These are phyloP conservation scores for Gymnothorax reevesii DNA, from an alignment of 2,797 vertebrate species.

Conservation along the genomic window DNA sequence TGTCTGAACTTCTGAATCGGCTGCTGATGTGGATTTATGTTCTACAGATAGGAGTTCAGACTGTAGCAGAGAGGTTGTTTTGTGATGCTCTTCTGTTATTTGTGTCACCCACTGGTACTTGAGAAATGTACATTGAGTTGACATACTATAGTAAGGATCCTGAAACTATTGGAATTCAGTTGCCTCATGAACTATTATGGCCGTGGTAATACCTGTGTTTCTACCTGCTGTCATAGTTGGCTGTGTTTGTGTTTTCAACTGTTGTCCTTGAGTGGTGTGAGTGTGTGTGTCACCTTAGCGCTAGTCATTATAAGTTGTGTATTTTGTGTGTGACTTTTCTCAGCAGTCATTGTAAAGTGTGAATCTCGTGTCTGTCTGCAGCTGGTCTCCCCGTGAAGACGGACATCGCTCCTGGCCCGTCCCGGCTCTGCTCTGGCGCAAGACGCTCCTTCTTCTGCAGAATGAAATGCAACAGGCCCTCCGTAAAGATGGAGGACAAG, in stretches of 20 bases:
- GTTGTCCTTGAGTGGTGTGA: not conserved
- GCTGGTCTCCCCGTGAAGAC: conserved; percentile 86
- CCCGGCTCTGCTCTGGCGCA: conserved; percentile 83
- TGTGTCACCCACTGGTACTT: not conserved
- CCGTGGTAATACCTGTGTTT: not conserved
- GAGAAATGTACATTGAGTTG: not conserved
- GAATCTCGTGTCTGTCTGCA: conserved; percentile 51
- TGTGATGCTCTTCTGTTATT: not conserved
- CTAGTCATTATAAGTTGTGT: not conserved
- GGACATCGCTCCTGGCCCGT: conserved; percentile 75
- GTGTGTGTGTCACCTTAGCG: not conserved
- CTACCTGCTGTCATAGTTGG: not conserved
- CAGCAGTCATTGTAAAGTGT: not conserved
- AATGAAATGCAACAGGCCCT: conserved; percentile 98
- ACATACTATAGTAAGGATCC: not conserved
- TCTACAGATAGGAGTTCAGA: not conserved
- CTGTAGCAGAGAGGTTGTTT: not conserved
- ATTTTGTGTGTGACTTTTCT: no score
- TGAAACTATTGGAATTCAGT: not conserved
- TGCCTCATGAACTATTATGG: not conserved
- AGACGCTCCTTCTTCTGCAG: conserved; percentile 96
- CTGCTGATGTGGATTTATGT: not conserved
- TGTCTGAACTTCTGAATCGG: not conserved
- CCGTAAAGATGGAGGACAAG: conserved; percentile 96
- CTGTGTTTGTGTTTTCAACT: not conserved